A percentile compares a stretch with the other conserved stretches of the same genome.
These are phyloP conservation scores for Loris lydekkerianus DNA, from an alignment of 2,797 vertebrate species.

Conservation along the genomic window DNA sequence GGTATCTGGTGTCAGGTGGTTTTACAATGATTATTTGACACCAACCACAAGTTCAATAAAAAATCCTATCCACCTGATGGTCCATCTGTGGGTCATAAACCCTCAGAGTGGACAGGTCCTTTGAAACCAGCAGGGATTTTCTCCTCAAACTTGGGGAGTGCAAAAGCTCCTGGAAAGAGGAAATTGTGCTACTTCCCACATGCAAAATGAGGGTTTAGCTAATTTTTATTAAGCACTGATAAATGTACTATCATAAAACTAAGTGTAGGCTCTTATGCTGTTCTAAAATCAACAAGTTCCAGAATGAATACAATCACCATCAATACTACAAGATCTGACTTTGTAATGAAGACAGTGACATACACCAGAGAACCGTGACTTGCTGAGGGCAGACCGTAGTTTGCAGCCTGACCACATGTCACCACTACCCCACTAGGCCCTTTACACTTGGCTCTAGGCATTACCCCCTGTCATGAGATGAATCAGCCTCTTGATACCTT, in stretches of 20 bases:
- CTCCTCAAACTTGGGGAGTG: neutral
- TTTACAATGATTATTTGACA: neutral
- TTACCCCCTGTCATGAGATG: too few species aligned
- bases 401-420: neutral
- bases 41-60: neutral
- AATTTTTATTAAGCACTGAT: neutral
- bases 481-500: neutral
- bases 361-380: neutral
- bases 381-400: neutral
- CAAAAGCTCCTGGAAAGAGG: too few species aligned
- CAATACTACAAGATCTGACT: neutral
- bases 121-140: neutral
- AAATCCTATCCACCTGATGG: neutral
- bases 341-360: neutral
- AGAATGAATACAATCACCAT: neutral
- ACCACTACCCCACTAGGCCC: neutral
- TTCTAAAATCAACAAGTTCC: neutral
- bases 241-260: neutral
- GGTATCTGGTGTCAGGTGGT: neutral
- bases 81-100: neutral
- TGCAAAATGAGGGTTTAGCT: neutral
- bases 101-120: neutral
- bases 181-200: too few species aligned
- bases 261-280: neutral
- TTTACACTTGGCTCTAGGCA: fast-evolving